These are phyloP conservation scores for Pseudomyrmex concolor DNA, from an alignment of 1,140 invertebrate species.

Conservation along the genomic window DNA sequence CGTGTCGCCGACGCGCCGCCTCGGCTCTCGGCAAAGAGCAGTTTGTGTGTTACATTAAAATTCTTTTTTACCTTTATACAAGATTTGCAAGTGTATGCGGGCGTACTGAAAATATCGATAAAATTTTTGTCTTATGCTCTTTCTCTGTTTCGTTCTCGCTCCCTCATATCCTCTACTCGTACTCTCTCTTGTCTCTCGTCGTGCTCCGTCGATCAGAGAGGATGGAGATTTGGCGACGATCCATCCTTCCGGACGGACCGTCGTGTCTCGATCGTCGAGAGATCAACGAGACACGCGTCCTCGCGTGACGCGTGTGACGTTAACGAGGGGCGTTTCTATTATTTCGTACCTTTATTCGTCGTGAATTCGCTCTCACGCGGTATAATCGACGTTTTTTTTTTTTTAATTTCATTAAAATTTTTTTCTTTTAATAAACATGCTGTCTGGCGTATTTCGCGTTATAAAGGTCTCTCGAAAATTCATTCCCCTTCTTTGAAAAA, in stretches of 20 bases:
- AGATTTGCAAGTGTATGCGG: conserved; percentile 74
- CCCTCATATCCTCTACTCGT: conserved; percentile 15
- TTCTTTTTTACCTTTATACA: conserved; percentile 71
- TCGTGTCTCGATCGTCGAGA: conserved; percentile 46
- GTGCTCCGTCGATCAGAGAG: conserved; percentile 32
- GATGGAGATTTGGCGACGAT: conserved; percentile 25
- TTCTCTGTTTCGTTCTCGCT: conserved; percentile 39
- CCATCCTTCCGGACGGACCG: conserved; percentile 52
- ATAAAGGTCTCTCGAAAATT: conserved; percentile 63
- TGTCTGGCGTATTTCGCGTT: conserved; percentile 55
- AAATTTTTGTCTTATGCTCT: conserved; percentile 72
- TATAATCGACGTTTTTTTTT: conserved; percentile 45
- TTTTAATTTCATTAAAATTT: conserved; percentile 64
- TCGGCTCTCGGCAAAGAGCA: conserved; percentile 59
- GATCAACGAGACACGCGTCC: conserved; percentile 42
- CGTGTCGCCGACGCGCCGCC: conserved; percentile 14
- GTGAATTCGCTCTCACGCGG: conserved; percentile 31
- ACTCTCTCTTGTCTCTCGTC: conserved; percentile 42
- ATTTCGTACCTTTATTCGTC: conserved; percentile 52
- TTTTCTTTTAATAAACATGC: conserved; percentile 45
- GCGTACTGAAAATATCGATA: conserved; percentile 80
- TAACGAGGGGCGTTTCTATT: conserved; percentile 49
- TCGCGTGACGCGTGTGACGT: conserved; percentile 16
- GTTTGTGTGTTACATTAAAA: conserved; percentile 75
- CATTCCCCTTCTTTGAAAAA: conserved; percentile 35